These are phyloP conservation scores for Neopipo cinnamomea DNA, from an alignment of 2,113 vertebrate species.

Conservation along the genomic window DNA sequence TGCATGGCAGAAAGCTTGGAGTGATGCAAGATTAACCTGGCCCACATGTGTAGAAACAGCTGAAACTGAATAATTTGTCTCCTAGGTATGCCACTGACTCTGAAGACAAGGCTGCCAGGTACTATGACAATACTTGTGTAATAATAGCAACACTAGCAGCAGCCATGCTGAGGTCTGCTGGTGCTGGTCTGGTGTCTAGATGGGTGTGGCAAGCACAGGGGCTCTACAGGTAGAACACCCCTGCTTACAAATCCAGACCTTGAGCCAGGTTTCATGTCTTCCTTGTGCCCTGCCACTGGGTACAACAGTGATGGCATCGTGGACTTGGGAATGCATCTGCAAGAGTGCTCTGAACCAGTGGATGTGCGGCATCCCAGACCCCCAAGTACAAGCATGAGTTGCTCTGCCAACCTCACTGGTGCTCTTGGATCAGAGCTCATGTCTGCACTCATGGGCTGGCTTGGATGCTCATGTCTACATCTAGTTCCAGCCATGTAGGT, in stretches of 20 bases:
- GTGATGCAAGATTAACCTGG: background rate
- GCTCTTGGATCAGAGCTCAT: accelerated
- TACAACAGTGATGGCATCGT: too few species aligned
- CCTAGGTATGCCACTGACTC: background rate
- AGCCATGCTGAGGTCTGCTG: background rate
- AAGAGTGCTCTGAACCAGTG: background rate
- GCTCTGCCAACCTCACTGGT: background rate
- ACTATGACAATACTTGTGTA: background rate
- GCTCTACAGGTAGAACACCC: background rate
- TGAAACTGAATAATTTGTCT: background rate
- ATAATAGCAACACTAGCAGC: background rate
- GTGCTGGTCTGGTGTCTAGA: background rate
- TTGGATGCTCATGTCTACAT: background rate
- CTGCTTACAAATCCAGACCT: background rate
- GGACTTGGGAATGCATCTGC: background rate
- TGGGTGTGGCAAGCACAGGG: background rate
- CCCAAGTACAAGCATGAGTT: background rate
- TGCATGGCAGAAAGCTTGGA: background rate
- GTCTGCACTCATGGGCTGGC: background rate
- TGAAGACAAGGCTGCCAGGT: background rate
- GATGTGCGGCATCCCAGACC: background rate
- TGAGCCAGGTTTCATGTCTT: background rate
- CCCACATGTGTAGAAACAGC: background rate
- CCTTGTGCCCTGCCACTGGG: background rate
- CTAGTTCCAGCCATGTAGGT: background rate